Evolutionary conservation across 2,888 invertebrate species (phyloP), one percentile per base, ranked within the genome.

Genomic region (Perizoma affinitatum): DNA sequence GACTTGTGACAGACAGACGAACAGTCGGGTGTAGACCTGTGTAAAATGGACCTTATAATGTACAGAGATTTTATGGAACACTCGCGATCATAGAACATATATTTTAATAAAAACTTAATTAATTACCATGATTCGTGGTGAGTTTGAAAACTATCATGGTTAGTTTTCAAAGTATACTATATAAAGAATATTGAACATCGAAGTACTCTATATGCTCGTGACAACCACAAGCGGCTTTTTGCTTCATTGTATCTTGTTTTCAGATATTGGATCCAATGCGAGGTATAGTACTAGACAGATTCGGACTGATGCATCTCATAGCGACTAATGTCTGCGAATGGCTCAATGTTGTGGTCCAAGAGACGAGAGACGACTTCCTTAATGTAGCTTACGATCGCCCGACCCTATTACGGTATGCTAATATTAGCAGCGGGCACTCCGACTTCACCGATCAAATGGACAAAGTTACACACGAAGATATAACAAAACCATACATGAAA

Each of bases 321-420:
- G 98, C 97, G 1, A 97, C 98, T 9, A 98, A 98, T 82, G 90
- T 98, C 8, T 98, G 98, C 86, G 97, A 98, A 75, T 98, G 98
- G 98, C 88, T 98, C 5, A 96, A 96, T 80, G 96, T 97, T 1
- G 93, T 98, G 35, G 96, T 97, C 9, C 96, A 96, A 80, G 97
- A 98, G 82, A 97, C 97, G 2, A 95, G 96, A 78, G 97, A 97
- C 77, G 97, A 97, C 81, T 96, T 97, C 59, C 93, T 95, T 22
- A 78, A 86, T 3, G 85, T 92, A 38, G 90, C 91, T 0, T 88
- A 88, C 67, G 78, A 83, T 43, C 80, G 79, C 0, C 86, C 86
- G 33, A 74, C 81, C 4, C 78, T 86, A 1, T 69, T 87, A 5
- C 75, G 86, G 54, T 90, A 90, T 62, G 86, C 85, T 6, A 88